These are phyloP conservation scores for Galaxea fascicularis DNA, from an alignment of 92 coral and sea anemone genomes.

Conservation along the genomic window DNA sequence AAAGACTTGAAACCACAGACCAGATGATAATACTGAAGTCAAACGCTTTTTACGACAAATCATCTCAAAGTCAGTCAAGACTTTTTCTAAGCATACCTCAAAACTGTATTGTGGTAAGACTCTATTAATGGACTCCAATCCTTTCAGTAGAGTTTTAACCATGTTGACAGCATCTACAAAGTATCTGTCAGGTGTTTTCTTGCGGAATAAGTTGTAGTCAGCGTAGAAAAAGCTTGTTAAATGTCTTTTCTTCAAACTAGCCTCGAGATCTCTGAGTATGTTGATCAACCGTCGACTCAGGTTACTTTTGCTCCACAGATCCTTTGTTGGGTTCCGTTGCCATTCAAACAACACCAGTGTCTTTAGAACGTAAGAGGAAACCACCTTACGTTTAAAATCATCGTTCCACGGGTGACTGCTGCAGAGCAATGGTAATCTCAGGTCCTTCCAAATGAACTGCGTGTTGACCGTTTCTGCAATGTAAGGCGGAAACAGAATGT, in stretches of 20 bases:
- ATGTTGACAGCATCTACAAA: slow-evolving; percentile 12
- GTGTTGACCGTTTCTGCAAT: too few species aligned
- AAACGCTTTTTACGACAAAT: slow-evolving; percentile 10
- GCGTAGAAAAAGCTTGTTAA: not conserved
- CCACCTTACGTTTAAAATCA: not conserved
- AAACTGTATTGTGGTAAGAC: not conserved
- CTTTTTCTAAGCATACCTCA: not conserved
- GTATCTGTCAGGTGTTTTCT: not conserved
- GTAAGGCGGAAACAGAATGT: not conserved
- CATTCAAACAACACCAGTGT: slow-evolving; percentile 45
- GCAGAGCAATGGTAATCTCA: not conserved
- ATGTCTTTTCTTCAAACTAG: not conserved
- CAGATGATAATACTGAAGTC: not conserved
- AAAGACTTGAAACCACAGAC: not conserved
- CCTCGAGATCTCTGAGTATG: not conserved
- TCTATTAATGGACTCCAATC: not conserved
- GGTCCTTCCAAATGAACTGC: not conserved
- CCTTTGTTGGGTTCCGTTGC: not conserved
- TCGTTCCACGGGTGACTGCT: too few species aligned
- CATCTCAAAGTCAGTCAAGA: not conserved
- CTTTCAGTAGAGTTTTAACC: not conserved
- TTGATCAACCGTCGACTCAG: not conserved
- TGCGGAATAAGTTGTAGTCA: slow-evolving; percentile 1
- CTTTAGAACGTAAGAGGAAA: slow-evolving; percentile 32
- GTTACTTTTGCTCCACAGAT: slow-evolving; percentile 20